Evolutionary conservation across 2,888 invertebrate genomes (phyloP), one percentile per base, ranked within the genome.

Genomic region (Stramonita haemastoma): DNA sequence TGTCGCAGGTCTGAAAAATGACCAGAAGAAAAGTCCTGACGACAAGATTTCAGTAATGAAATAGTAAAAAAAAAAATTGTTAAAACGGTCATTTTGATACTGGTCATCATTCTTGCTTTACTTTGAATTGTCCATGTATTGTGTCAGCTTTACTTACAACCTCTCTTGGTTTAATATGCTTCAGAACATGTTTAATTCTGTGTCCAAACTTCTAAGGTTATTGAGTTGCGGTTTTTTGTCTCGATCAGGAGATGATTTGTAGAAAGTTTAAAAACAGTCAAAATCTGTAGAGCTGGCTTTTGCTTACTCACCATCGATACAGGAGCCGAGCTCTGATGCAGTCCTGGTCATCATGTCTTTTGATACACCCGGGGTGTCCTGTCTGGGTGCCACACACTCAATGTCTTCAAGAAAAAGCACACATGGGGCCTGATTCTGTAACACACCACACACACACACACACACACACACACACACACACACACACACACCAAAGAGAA

Each of bases 331-430:
- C 96, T 99, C 99, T 0, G 99, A 97, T 15, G 99, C 99, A 96
- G 99, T 98, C 91, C 99, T 96, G 91, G 98, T 97, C 95, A 99
- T 99, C 99, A 99, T 99, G 94, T 99, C 99, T 95, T 98, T 98
- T 94, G 98, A 98, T 4, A 98, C 98, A 34, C 83, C 86, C 32
- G 86, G 66, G 93, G 97, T 97, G 90, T 98, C 97, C 94, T 99
- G 97, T 95, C 98, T 98, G 11, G 98, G 98, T 66, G 98, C 98
- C 85, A 99, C 98, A n/a, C 98, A 97, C 96, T 99, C 99, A 91
- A 99, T 98, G 96, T 99, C 99, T 96, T 99, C 99, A 91, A 99
- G 97, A 95, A 99, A 99, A 77, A 99, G 96, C 26, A 99, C 97
- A 92, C 95, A 95, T 11, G 96, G 96, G 17, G 95, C 94, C 89